Evolutionary conservation across 2,888 invertebrate species (phyloP), one percentile per base, ranked within the genome.

Genomic region (Ophioninae sp.): DNA sequence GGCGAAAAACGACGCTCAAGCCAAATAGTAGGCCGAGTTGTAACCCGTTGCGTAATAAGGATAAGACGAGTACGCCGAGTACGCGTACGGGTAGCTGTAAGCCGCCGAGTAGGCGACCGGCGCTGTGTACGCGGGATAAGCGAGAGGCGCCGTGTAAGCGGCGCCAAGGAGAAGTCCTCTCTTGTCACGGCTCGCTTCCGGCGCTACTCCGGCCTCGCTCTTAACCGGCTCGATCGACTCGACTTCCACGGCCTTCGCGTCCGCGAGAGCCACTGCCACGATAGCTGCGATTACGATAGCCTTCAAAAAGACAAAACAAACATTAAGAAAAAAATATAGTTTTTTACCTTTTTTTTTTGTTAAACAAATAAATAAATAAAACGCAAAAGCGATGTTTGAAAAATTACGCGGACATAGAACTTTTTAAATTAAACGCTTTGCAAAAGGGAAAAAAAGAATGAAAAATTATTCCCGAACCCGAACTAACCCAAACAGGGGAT

Each of bases 111-210:
- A 91, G 6, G 91, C 88, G 9, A 90, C 81, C 39, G 91, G 91
- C 6, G 91, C 88, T 71, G 88, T 88, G 86, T 91, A 90, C 69
- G 91, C 89, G 71, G 85, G 87, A 87, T 90, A 90, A 74, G 91
- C 89, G 44, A 91, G 74, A 23, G 91, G 91, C 39, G 90, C 89
- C 39, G 90, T 90, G 87, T 91, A 91, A 23, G 90, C 90, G 71
- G 90, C 90, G 39, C 90, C 87, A 61, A 90, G 30, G 67, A 90
- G 81, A 51, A 90, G 71, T 51, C 91, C 91, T 73, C 91, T 87
- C 83, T 91, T 91, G 86, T 89, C 87, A 74, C 91, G 89, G 39
- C 82, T 58, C 8, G 86, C 86, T 65, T 81, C 85, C 64, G 87
- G 86, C 23, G 85, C 83, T n/a, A 79, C 85, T 7, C 83, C 77